phyloP scores from a whole-genome alignment of 92 coral and sea anemone species.

The Parazoanthus darwini region DNA sequence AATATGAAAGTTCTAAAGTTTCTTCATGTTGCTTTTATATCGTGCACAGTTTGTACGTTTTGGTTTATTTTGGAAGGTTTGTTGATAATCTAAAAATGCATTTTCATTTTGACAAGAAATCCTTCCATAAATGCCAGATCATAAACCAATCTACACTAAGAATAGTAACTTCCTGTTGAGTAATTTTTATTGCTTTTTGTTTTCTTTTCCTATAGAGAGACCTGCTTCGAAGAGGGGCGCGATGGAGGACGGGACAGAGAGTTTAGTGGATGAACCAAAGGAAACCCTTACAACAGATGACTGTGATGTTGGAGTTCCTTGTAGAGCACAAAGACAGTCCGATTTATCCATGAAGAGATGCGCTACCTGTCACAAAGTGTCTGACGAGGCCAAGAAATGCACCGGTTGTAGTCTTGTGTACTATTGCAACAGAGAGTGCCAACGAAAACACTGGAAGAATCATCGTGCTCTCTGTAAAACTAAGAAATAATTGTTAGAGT shows the following conservation, averaged over 20 bases:
- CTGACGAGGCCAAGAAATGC: background rate
- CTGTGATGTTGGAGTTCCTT: background rate
- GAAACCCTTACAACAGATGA: background rate
- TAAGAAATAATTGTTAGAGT: background rate
- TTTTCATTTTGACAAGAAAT: too few species aligned
- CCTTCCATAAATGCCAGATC: too few species aligned
- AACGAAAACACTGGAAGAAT: slow-evolving; percentile 4
- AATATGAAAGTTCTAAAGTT: too few species aligned
- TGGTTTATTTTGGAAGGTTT: too few species aligned
- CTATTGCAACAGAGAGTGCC: slow-evolving; percentile 13
- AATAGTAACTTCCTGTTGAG: background rate
- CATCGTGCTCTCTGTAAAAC: background rate
- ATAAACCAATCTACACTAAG: too few species aligned
- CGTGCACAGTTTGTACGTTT: too few species aligned
- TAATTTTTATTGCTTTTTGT: background rate
- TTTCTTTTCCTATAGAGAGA: background rate
- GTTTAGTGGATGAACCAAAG: background rate
- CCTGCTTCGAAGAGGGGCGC: background rate
- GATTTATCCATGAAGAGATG: background rate
- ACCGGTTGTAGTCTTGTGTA: background rate
- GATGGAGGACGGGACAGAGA: background rate
- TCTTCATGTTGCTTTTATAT: too few species aligned
- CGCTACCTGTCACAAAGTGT: slow-evolving; percentile 12
- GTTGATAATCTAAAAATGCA: too few species aligned
- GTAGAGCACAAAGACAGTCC: background rate